Base-by-base conservation (phyloP, 2,888 invertebrate species). In the Brachynemurus nebulosus region DNA sequence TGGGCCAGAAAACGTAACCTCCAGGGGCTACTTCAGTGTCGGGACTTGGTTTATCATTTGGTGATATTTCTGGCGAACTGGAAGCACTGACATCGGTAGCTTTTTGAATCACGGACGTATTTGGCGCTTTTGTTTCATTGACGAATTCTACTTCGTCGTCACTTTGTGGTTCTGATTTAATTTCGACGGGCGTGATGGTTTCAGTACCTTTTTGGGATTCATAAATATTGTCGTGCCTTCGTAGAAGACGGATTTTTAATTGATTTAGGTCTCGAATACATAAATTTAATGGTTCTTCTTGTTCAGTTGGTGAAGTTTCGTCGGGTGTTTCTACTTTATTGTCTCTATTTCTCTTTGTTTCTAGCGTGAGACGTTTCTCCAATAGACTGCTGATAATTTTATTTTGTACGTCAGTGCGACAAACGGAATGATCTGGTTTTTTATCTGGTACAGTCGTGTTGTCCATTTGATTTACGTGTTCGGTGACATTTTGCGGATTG, bases 251-350 rank as follows among this genome's bases (percentile, higher is more conserved):
- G 50, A 80, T 73, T 55, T 80, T 80, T 18, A 80, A 59, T 49
- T 78, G 78, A 54, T 76, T 77, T 40, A 79, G 69, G 57, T 89
- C 89, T 42, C 86, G 68, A 45, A 89, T 74, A 58, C 89, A 90
- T 4, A 90, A 70, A 63, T 90, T 90, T 4, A 90, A 65, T 0
- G 89, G 89, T 56, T 88, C 85, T 40, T 82, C 78, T 52, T 73
- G 71, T 43, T 70, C 66, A 6, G 47, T 47, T 17, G 46, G 48
- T 12, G 61, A 62, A 16, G 62, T 59, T 42, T 63, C 61, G 40
- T 63, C 59, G 1, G 67, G 59, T 49, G 58, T 47, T 2, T 66
- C 25, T 16, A 34, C 45, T 25, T 46, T 64, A 1, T 65, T 64
- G 55, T 62, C 55, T 65, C 67, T 53, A 51, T 66, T 59, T 47